Conservation (phyloP, 2,113 vertebrate species). For the Mesitornis unicolor region DNA sequence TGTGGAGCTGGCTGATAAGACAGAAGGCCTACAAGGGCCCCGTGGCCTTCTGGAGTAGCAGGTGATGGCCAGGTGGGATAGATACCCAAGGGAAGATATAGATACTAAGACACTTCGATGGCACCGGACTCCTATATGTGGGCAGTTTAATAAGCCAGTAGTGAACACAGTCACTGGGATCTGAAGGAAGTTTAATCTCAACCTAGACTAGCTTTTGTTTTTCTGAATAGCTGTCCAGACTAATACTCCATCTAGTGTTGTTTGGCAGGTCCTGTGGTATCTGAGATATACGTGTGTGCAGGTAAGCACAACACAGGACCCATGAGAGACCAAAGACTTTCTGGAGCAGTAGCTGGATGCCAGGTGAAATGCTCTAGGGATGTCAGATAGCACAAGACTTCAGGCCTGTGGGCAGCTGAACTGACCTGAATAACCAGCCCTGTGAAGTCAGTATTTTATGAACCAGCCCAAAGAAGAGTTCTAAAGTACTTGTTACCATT, state of each 20-base stretch:
- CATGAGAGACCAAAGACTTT: not conserved
- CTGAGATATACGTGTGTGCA: not conserved
- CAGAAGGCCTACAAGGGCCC: not conserved
- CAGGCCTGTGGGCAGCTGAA: not conserved
- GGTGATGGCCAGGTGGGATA: too few species aligned
- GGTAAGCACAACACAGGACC: fast-evolving
- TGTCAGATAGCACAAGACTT: not conserved
- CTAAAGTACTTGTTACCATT: not conserved
- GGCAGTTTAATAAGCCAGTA: not conserved
- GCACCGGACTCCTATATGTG: not conserved
- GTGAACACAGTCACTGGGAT: not conserved
- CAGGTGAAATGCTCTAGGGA: too few species aligned
- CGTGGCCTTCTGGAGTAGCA: not conserved
- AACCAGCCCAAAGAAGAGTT: not conserved
- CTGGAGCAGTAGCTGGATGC: not conserved
- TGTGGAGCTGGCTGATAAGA: not conserved
- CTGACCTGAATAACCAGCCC: not conserved
- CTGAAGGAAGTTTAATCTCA: not conserved
- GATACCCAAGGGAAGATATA: too few species aligned
- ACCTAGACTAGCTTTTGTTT: not conserved
- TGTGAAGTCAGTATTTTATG: not conserved
- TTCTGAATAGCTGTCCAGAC: not conserved
- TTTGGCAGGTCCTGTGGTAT: not conserved
- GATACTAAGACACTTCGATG: too few species aligned
- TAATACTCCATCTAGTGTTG: not conserved